phyloP scores from a whole-genome alignment of 2,888 invertebrate genomes.

The Rhagium mordax region DNA sequence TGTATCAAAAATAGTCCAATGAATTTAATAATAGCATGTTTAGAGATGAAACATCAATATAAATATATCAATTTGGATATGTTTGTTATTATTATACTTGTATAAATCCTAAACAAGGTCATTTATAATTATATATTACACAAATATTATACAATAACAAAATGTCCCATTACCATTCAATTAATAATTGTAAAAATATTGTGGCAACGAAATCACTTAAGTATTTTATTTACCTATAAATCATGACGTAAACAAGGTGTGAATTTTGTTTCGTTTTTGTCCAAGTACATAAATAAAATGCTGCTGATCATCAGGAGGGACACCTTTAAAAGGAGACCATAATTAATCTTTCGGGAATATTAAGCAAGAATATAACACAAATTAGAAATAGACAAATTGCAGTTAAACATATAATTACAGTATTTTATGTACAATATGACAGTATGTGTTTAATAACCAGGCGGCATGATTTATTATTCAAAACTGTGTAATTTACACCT shows the following conservation, averaged over 20 bases:
- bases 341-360: constrained; percentile 28
- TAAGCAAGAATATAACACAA: constrained; percentile 16
- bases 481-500: constrained; percentile 15
- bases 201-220: constrained; percentile 2
- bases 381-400: constrained; percentile 33
- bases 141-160: not conserved
- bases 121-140: not conserved
- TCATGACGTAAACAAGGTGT: constrained; percentile 28
- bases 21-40: no score
- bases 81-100: no score
- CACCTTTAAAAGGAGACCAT: constrained; percentile 19
- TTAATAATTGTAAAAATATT: constrained; percentile 5
- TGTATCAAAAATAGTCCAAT: no score
- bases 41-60: no score
- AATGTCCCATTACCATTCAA: not conserved
- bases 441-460: constrained; percentile 8
- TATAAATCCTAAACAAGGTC: no score
- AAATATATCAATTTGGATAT: no score
- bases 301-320: constrained; percentile 23
- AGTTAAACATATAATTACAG: constrained; percentile 25
- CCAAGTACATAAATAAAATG: constrained; percentile 14
- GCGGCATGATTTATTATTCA: constrained; percentile 12
- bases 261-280: constrained; percentile 25
- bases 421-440: constrained; percentile 30
- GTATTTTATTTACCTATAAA: constrained; percentile 23